phyloP scores from a whole-genome alignment of 1,140 invertebrate species.

The Octopus sinensis region DNA sequence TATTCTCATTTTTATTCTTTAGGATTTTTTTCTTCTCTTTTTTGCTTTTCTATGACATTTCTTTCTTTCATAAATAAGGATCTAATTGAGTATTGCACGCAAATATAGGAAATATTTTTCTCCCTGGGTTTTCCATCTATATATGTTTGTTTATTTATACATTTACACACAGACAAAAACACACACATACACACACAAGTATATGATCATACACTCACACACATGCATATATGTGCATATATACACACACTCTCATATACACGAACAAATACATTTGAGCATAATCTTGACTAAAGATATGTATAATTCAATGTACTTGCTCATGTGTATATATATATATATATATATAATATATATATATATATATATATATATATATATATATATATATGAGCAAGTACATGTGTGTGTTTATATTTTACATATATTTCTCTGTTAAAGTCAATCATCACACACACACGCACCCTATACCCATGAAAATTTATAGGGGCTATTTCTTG shows the following conservation, averaged over 20 bases:
- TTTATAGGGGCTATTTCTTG: no score
- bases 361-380: constrained; percentile 2
- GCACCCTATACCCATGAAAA: no score
- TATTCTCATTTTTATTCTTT: no score
- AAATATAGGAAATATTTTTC: no score
- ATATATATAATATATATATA: not conserved
- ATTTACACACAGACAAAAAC: not conserved
- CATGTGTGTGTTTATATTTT: no score
- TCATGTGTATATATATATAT: not conserved
- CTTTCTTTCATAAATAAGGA: no score
- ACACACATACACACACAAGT: not conserved
- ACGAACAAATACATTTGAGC: not conserved
- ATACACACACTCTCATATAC: not conserved
- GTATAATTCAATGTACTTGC: not conserved
- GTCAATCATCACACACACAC: no score
- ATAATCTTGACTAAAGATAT: not conserved
- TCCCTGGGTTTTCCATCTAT: not conserved
- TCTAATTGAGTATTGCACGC: no score
- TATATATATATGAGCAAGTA: not conserved
- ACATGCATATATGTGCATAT: not conserved
- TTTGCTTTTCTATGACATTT: no score
- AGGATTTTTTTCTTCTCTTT: no score
- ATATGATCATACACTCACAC: not conserved
- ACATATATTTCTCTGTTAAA: no score
- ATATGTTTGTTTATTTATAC: not conserved